Conservation (phyloP, 2,797 vertebrate genomes). For the Masticophis lateralis region DNA sequence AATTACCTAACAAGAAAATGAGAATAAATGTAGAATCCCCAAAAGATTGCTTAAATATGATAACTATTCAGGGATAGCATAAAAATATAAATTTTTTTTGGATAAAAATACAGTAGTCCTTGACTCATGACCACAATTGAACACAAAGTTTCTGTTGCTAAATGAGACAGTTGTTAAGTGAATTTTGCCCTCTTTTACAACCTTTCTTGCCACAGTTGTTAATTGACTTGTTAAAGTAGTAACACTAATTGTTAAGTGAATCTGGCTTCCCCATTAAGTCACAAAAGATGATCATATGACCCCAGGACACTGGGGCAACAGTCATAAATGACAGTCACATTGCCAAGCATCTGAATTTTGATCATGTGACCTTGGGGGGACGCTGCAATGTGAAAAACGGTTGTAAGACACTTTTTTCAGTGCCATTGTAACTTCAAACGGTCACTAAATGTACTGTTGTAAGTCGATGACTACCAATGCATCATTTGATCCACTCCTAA, state of each 20-base stretch:
- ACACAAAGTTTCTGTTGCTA: not conserved
- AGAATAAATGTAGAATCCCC: not conserved
- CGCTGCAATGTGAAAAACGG: not conserved
- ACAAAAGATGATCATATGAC: not conserved
- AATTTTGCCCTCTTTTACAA: not conserved
- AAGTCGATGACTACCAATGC: not conserved
- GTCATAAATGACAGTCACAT: not conserved
- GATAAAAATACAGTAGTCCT: not conserved
- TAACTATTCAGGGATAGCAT: not conserved
- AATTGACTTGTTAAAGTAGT: not conserved
- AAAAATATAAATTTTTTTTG: not conserved
- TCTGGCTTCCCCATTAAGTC: not conserved
- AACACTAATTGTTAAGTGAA: not conserved
- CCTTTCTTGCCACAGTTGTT: not conserved
- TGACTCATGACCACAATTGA: not conserved
- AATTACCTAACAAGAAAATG: slow-evolving; percentile 56
- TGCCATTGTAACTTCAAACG: not conserved
- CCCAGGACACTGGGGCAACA: not conserved
- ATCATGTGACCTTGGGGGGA: not conserved
- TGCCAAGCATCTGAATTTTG: not conserved
- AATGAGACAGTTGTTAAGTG: not conserved
- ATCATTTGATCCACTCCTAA: not conserved
- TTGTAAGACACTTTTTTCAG: not conserved
- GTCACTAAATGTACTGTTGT: not conserved
- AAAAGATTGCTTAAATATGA: not conserved